A percentile compares a stretch with the other conserved stretches of the same genome.
phyloP scores from a whole-genome alignment of 2,888 invertebrate species.

The Pristionchus arcanus region DNA sequence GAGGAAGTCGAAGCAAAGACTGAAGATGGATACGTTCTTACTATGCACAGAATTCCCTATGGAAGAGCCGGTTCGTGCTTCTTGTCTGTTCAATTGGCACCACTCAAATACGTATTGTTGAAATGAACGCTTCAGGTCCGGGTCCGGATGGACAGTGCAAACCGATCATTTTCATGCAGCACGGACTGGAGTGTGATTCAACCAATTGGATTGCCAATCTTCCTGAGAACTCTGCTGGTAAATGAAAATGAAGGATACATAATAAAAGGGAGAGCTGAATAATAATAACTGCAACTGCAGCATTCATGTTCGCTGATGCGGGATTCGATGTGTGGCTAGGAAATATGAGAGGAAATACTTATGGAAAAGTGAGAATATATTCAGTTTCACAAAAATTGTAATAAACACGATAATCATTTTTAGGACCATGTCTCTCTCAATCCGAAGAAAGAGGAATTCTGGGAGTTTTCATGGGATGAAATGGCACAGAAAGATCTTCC shows the following conservation, averaged over 20 bases:
- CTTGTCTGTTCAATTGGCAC: background rate
- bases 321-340: slow-evolving; percentile 89
- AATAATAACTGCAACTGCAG: slow-evolving; percentile 59
- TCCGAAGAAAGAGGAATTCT: slow-evolving; percentile 63
- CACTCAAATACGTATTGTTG: background rate
- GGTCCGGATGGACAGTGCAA: slow-evolving; percentile 54
- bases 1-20: slow-evolving; percentile 39
- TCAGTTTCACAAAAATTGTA: background rate
- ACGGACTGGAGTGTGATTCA: slow-evolving; percentile 84
- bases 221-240: slow-evolving; percentile 62
- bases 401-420: background rate
- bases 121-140: background rate
- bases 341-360: slow-evolving; percentile 89
- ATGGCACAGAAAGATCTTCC: slow-evolving; percentile 91
- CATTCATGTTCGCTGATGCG: slow-evolving; percentile 79
- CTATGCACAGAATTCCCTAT: slow-evolving; percentile 52
- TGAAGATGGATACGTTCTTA: slow-evolving; percentile 50
- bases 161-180: slow-evolving; percentile 85
- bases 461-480: slow-evolving; percentile 86
- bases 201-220: slow-evolving; percentile 71
- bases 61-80: slow-evolving; percentile 23
- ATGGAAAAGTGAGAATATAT: slow-evolving; percentile 83
- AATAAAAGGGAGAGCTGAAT: background rate
- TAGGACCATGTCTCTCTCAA: slow-evolving; percentile 60
- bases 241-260: background rate